Base-by-base conservation (phyloP, 2,888 invertebrate genomes). In the Epinotia nisella region DNA sequence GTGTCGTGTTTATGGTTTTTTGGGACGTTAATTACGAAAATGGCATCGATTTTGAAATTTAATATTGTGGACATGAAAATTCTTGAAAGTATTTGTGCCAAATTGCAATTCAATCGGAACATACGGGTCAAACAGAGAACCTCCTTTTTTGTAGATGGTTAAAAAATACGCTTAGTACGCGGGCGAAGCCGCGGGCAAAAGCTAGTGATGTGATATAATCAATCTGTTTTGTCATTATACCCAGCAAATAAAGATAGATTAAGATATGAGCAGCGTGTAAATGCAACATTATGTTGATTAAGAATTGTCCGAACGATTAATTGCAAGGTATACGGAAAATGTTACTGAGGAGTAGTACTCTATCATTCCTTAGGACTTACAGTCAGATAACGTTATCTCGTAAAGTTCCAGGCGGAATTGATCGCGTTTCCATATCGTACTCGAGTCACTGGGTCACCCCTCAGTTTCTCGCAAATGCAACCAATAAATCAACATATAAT, bases 381-480 rank as follows among this genome's bases (percentile, higher is more conserved):
- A 55, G 45, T 10, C 17, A 10, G 74, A 75, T 75, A 72, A 39
- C 19, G 62, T 71, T 74, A 75, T 75, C 75, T 58, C 17, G n/a
- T 51, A 53, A 62, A 62, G 68, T 62, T 41, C 69, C 56, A 67
- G 41, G 56, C 70, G 74, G 74, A 74, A 74, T 74, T 71, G 69
- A 76, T 64, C 70, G 75, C 66, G 77, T 73, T 72, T 59, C 68
- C 76, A 66, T 79, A 77, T 82, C 80, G 74, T 75, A 62, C 77
- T 62, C 75, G 75, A 79, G 83, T 85, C 79, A 85, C 78, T 83
- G 71, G 83, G 85, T 83, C 85, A 84, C 62, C 71, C 74, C 75
- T 62, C 66, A 69, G 74, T 62, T 78, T 76, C 76, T 76, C 74
- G 58, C 29, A 69, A 75, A 74, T 70, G 70, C 68, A 78, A 69